phyloP scores from a whole-genome alignment of 2,797 vertebrate genomes.

The Rhynchotus rufescens region DNA sequence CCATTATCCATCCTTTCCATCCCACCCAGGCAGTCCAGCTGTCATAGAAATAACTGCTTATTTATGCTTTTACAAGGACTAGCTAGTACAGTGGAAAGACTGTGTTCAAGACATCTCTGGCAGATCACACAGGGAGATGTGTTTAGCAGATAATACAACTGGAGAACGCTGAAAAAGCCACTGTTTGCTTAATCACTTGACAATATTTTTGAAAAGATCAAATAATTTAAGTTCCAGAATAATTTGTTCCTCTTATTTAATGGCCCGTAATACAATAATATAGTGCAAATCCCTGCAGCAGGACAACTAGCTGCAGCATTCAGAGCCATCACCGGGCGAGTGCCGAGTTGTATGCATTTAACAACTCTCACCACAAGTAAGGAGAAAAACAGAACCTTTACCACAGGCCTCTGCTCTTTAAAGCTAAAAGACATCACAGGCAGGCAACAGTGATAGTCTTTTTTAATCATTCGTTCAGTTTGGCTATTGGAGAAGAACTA shows the following conservation, averaged over 20 bases:
- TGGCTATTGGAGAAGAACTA: neutral
- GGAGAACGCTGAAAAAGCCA: conserved; percentile 4
- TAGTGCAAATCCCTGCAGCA: conserved; percentile 36
- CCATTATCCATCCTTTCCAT: neutral
- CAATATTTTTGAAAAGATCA: conserved; percentile 32
- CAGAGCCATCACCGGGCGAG: neutral
- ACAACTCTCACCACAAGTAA: conserved; percentile 2
- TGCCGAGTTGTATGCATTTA: conserved; percentile 1
- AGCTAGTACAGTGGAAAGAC: neutral
- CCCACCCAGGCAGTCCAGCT: conserved; percentile 16
- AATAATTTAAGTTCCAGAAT: conserved; percentile 40
- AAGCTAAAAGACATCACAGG: neutral
- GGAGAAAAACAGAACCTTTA: conserved; percentile 46
- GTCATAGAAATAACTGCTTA: neutral
- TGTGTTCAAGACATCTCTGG: neutral
- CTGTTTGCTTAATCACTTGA: conserved; percentile 36
- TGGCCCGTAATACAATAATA: neutral
- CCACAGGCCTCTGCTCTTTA: neutral
- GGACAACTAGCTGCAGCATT: neutral
- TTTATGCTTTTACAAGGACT: conserved; percentile 12
- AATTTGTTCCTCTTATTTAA: conserved; percentile 29
- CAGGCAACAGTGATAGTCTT: neutral
- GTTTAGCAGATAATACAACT: conserved; percentile 27
- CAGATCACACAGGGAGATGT: neutral
- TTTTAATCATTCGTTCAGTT: neutral